Conservation (phyloP, 1,140 invertebrate species). For the Atta texana region DNA sequence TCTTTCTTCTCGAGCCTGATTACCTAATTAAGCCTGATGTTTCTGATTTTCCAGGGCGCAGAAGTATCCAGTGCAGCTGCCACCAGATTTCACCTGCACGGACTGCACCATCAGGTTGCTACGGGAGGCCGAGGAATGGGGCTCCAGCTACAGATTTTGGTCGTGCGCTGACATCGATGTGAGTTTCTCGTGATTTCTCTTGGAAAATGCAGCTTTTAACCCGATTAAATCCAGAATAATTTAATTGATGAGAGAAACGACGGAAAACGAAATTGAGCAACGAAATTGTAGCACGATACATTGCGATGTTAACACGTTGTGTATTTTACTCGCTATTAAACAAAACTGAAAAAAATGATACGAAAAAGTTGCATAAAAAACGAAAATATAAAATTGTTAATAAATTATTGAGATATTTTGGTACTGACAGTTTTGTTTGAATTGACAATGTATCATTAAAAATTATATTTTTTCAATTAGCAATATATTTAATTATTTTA, state of each 20-base stretch:
- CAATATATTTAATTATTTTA: neutral
- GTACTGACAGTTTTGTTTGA: neutral
- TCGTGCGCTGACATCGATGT: slow-evolving; percentile 98
- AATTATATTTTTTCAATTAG: neutral
- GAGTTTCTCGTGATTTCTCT: slow-evolving; percentile 75
- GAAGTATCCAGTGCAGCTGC: slow-evolving; percentile 92
- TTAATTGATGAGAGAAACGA: neutral
- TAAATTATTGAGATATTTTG: neutral
- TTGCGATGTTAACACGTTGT: neutral
- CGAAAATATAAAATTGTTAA: neutral
- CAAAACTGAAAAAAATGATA: neutral
- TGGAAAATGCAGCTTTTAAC: slow-evolving; percentile 12
- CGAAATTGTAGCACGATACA: neutral
- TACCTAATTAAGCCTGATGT: slow-evolving; percentile 2
- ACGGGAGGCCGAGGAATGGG: slow-evolving; percentile 96
- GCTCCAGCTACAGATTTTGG: slow-evolving; percentile 94
- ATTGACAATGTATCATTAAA: neutral
- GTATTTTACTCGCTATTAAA: neutral
- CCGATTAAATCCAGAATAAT: slow-evolving; percentile 17
- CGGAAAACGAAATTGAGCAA: neutral
- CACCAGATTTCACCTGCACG: slow-evolving; percentile 93
- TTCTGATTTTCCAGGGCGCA: slow-evolving; percentile 90
- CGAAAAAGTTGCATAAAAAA: neutral
- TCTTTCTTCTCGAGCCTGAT: neutral
- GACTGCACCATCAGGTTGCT: slow-evolving; percentile 96